Evolutionary conservation across 2,888 invertebrate species (phyloP).

Genomic region (Calliopum simillimum): DNA sequence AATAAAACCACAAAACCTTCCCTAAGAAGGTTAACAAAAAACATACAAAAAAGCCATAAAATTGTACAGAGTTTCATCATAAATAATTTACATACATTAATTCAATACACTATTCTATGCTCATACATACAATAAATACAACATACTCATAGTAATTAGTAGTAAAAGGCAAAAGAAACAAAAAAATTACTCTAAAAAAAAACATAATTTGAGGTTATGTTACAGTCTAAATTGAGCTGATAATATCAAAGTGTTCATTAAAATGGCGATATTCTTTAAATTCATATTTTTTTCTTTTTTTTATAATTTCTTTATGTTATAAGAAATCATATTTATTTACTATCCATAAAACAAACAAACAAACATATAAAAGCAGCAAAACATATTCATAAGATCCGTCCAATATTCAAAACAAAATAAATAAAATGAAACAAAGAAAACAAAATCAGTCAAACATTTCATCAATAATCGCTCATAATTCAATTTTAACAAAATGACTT

Average conservation of each 20-base stretch:
- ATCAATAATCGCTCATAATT: slow-evolving; percentile 13
- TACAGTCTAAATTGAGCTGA: neutral
- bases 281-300: too few species aligned
- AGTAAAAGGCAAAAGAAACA: neutral
- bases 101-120: slow-evolving; percentile 13
- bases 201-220: slow-evolving; percentile 20
- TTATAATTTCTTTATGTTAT: too few species aligned
- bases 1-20: neutral
- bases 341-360: slow-evolving; percentile 19
- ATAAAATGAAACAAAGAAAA: slow-evolving; percentile 23
- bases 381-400: slow-evolving; percentile 46
- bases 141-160: slow-evolving; percentile 17
- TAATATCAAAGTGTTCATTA: slow-evolving; percentile 5
- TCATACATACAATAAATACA: neutral
- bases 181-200: slow-evolving; percentile 1
- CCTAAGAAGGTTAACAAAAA: neutral
- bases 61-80: slow-evolving; percentile 22
- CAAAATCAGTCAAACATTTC: slow-evolving; percentile 20
- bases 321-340: too few species aligned
- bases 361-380: slow-evolving; percentile 21
- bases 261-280: neutral
- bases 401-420: slow-evolving; percentile 35
- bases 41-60: neutral
- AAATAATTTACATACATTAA: neutral
- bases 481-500: neutral